Evolutionary conservation across 2,888 invertebrate species (phyloP).

Genomic region (Lucinisca nassula): DNA sequence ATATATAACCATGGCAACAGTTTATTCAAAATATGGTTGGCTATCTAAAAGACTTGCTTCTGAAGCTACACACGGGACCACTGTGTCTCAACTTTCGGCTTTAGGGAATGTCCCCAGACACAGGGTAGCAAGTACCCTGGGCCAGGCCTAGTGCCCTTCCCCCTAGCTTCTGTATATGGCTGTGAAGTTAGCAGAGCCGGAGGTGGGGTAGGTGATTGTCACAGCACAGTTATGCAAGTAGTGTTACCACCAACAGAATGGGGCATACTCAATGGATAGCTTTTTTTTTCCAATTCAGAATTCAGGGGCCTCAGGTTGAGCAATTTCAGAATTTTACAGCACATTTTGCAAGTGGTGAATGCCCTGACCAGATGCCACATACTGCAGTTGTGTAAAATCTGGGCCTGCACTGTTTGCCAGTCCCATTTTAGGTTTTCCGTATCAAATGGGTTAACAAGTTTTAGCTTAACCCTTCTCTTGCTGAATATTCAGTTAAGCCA

Average conservation of each 20-base stretch:
- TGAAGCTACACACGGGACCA: slow-evolving; percentile 30
- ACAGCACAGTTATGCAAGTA: slow-evolving; percentile 83
- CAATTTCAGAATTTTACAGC: too few relatives aligned
- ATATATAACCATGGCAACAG: background rate
- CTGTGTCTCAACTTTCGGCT: slow-evolving; percentile 8
- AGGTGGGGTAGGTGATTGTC: slow-evolving; percentile 77
- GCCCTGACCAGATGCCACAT: too few relatives aligned
- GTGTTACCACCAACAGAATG: slow-evolving; percentile 38
- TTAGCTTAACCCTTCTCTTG: too few relatives aligned
- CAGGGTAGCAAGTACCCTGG: slow-evolving; percentile 36
- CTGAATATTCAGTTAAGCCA: too few relatives aligned
- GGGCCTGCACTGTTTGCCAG: too few relatives aligned
- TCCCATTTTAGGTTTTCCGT: too few relatives aligned
- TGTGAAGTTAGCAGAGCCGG: slow-evolving; percentile 78
- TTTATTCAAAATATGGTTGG: background rate
- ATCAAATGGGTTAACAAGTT: too few relatives aligned
- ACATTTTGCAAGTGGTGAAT: too few relatives aligned
- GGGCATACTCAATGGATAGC: slow-evolving; percentile 13
- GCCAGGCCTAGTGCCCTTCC: background rate
- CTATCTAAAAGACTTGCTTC: slow-evolving; percentile 17
- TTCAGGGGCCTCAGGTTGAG: too few relatives aligned
- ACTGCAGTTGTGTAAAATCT: too few relatives aligned
- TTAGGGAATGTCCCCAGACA: slow-evolving; percentile 45
- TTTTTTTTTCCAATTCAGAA: too few relatives aligned
- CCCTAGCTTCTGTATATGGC: slow-evolving; percentile 48